Evolutionary conservation across 2,888 invertebrate genomes (phyloP).

Genomic region (Arctia plantaginis): DNA sequence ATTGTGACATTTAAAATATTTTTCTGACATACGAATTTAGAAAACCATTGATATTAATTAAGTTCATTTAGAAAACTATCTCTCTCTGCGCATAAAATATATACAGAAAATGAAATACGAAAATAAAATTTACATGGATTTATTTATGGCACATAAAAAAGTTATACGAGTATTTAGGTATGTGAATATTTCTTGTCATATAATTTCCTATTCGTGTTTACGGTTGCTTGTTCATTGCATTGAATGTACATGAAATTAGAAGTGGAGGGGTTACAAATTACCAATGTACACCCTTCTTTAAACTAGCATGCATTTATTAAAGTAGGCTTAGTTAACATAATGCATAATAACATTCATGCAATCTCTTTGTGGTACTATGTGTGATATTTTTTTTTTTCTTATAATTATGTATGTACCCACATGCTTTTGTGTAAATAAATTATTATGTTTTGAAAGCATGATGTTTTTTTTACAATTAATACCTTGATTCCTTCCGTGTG

Average conservation of each 20-base stretch:
- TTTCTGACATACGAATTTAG: no score
- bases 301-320: background rate
- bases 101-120: no score
- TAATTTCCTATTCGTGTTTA: no score
- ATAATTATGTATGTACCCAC: background rate
- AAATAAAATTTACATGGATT: no score
- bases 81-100: background rate
- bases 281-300: background rate
- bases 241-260: background rate
- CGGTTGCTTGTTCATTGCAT: no score
- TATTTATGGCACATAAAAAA: no score
- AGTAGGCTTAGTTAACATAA: background rate
- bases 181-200: no score
- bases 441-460: background rate
- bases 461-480: background rate
- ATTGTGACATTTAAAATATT: no score
- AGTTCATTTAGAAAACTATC: no score
- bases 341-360: background rate
- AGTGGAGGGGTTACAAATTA: background rate
- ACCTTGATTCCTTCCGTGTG: background rate
- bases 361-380: background rate
- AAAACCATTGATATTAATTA: no score
- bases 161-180: no score
- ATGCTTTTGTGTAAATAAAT: constrained; percentile 5
- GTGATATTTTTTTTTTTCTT: background rate